Conservation (phyloP, 1,140 invertebrate genomes). For the Atopsyche davidsoni region DNA sequence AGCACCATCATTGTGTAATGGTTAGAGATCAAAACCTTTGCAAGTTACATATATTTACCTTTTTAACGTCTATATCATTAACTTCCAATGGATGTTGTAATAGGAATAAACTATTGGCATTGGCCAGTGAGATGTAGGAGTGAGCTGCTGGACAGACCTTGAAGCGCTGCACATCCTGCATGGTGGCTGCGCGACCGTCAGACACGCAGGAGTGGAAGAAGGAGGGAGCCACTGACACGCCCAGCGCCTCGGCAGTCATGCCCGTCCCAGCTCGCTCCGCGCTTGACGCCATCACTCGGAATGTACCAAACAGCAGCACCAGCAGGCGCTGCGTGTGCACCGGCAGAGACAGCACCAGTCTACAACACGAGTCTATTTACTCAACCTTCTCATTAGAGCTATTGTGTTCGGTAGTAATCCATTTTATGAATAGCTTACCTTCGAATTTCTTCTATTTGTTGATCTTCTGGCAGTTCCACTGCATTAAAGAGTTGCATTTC, state of each 20-base stretch:
- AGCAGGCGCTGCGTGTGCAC: slow-evolving; percentile 86
- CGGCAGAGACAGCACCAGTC: slow-evolving; percentile 83
- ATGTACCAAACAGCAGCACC: slow-evolving; percentile 94
- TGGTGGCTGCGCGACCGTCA: slow-evolving; percentile 86
- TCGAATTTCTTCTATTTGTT: slow-evolving; percentile 88
- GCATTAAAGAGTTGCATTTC: slow-evolving; percentile 88
- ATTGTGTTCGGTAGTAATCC: too few relatives aligned
- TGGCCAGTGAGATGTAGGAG: too few relatives aligned
- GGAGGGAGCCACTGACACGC: slow-evolving; percentile 93
- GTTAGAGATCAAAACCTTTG: too few relatives aligned
- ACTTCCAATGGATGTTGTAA: too few relatives aligned
- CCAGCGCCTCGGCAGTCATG: slow-evolving; percentile 95
- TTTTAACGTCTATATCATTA: too few relatives aligned
- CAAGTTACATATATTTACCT: too few relatives aligned
- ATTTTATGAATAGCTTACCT: slow-evolving; percentile 52
- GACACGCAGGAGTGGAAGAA: slow-evolving; percentile 96
- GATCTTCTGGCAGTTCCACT: slow-evolving; percentile 69
- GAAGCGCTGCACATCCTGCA: slow-evolving; percentile 91
- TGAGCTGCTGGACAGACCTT: too few relatives aligned
- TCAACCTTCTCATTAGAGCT: too few relatives aligned
- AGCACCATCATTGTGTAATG: too few relatives aligned
- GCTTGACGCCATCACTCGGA: slow-evolving; percentile 91
- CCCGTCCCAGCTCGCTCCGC: slow-evolving; percentile 82
- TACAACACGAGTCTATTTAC: slow-evolving; percentile 47
- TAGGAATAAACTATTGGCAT: too few relatives aligned